Evolutionary conservation across 2,888 invertebrate species (phyloP).

Genomic region (Agrilus biguttatus): DNA sequence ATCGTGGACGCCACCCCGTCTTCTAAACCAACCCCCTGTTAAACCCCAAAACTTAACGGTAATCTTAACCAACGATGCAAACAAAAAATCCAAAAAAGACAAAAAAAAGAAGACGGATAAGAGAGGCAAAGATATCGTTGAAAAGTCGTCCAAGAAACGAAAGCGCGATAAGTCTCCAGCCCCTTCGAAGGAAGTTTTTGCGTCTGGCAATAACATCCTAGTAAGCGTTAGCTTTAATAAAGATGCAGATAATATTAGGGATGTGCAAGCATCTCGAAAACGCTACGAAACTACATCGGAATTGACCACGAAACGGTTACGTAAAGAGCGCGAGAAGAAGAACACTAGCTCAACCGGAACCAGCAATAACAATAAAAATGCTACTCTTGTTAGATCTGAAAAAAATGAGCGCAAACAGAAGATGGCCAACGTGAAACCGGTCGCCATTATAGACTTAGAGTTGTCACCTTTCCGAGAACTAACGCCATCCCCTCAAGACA

Average conservation of each 20-base stretch:
- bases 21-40: conserved; percentile 25
- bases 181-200: conserved; percentile 81
- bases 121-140: conserved; percentile 11
- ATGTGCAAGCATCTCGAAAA: conserved; percentile 28
- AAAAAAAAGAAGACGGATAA: conserved; percentile 16
- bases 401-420: conserved; percentile 22
- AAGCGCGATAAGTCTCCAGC: conserved; percentile 35
- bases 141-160: conserved; percentile 30
- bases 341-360: not conserved
- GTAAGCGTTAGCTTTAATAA: conserved; percentile 86
- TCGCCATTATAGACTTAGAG: conserved; percentile 75
- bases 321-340: conserved; percentile 27
- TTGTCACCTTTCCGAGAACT: conserved; percentile 74
- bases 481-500: conserved; percentile 63
- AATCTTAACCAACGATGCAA: conserved; percentile 42
- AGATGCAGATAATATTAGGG: conserved; percentile 32
- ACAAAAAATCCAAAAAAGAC: conserved; percentile 32
- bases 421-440: conserved; percentile 45
- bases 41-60: conserved; percentile 42
- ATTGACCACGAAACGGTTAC: conserved; percentile 24
- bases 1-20: conserved; percentile 49
- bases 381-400: conserved; percentile 12
- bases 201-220: conserved; percentile 83
- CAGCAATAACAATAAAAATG: conserved; percentile 20
- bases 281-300: conserved; percentile 24